phyloP scores from a whole-genome alignment of 2,113 vertebrate genomes.

The Papio anubis region DNA sequence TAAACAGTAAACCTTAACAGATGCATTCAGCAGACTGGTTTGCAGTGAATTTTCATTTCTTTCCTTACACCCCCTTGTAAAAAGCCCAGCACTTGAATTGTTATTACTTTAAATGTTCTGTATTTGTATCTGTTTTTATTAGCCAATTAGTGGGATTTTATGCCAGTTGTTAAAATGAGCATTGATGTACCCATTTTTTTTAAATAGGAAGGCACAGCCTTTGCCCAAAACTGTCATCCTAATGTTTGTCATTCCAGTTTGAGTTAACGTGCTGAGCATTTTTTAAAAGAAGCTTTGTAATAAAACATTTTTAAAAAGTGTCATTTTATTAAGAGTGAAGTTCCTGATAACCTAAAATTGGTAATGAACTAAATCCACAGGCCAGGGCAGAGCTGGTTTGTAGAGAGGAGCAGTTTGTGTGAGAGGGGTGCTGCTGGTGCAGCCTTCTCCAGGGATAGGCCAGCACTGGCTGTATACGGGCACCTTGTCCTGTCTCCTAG shows the following conservation, averaged over 20 bases:
- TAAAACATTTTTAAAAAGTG: conserved; percentile 81
- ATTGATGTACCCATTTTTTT: conserved; percentile 86
- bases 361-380: background rate
- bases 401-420: rapidly evolving
- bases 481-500: rapidly evolving
- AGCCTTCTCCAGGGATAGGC: background rate
- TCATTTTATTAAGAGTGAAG: conserved; percentile 29
- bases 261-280: conserved; percentile 91
- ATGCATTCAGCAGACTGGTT: conserved; percentile 79
- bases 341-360: background rate
- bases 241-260: conserved; percentile 88
- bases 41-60: conserved; percentile 83
- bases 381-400: background rate
- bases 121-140: conserved; percentile 91
- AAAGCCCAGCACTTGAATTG: conserved; percentile 91
- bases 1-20: conserved; percentile 76
- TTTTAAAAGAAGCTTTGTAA: conserved; percentile 92
- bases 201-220: conserved; percentile 85
- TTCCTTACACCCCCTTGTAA: conserved; percentile 83
- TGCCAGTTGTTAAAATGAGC: conserved; percentile 89
- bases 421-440: too few species aligned
- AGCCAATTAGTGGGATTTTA: conserved; percentile 90
- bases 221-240: conserved; percentile 85
- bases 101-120: conserved; percentile 89
- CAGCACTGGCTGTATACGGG: rapidly evolving